These are phyloP conservation scores for Trematocara unimaculatum DNA, from an alignment of 2,113 vertebrate genomes.

Conservation along the genomic window DNA sequence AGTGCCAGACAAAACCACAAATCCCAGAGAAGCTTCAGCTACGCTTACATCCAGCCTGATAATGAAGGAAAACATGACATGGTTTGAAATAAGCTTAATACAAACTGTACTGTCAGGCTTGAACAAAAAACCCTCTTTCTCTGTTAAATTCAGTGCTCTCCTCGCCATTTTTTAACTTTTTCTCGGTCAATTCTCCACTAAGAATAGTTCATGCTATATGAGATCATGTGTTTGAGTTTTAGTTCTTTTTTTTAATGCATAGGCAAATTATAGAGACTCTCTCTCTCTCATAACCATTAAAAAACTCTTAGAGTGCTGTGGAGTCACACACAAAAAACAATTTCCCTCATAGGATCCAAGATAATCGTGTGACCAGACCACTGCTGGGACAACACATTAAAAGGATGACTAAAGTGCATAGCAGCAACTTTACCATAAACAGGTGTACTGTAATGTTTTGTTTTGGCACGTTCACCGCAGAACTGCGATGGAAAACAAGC, in stretches of 20 bases:
- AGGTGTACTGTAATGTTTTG: conserved; percentile 3
- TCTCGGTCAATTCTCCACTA: not conserved
- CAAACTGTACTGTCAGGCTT: not conserved
- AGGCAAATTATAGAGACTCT: not conserved
- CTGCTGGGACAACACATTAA: not conserved
- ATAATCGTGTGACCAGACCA: not conserved
- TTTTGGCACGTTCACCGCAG: not conserved
- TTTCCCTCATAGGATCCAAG: not conserved
- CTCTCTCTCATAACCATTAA: not conserved
- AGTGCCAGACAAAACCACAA: not conserved
- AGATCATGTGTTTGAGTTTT: conserved; percentile 15
- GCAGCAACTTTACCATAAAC: not conserved
- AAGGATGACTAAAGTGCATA: not conserved
- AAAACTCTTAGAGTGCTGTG: not conserved
- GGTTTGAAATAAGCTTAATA: not conserved
- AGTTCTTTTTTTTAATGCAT: not conserved
- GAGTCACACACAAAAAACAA: not conserved
- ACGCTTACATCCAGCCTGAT: not conserved
- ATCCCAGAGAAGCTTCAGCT: not conserved
- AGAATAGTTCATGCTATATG: not conserved
- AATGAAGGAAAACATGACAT: not conserved
- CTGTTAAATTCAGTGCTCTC: not conserved
- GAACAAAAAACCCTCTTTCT: not conserved
- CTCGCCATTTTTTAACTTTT: not conserved
- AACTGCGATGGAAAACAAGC: not conserved